A percentile compares a stretch with the other conserved stretches of the same genome.
These are phyloP conservation scores for Sciurus carolinensis DNA, from an alignment of 2,797 vertebrate genomes.

Conservation along the genomic window DNA sequence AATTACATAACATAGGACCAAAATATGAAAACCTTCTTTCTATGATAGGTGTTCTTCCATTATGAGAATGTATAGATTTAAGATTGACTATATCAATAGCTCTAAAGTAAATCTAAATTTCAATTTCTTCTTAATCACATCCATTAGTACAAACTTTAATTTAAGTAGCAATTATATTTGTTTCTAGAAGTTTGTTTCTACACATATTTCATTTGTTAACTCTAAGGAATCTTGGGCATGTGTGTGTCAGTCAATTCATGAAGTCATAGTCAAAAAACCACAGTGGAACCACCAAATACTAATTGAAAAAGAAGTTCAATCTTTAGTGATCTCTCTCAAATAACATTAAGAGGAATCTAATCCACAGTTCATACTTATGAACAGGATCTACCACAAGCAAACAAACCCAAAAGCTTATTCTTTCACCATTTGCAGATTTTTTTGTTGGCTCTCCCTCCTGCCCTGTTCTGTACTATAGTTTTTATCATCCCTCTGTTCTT, in stretches of 20 bases:
- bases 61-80: background rate
- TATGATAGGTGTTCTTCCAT: background rate
- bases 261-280: conserved; percentile 12
- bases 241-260: background rate
- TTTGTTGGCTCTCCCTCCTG: background rate
- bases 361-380: conserved; percentile 2
- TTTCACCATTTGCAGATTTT: background rate
- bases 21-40: conserved; percentile 27
- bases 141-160: background rate
- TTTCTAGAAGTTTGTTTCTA: background rate
- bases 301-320: conserved; percentile 15
- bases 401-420: conserved; percentile 2
- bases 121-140: conserved; percentile 27
- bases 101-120: conserved; percentile 44
- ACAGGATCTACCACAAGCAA: background rate
- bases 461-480: background rate
- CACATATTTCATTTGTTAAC: background rate
- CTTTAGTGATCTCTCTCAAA: conserved; percentile 47
- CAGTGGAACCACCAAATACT: background rate
- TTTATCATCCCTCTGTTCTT: background rate
- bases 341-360: background rate
- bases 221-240: conserved; percentile 6
- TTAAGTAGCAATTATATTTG: conserved; percentile 30
- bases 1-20: background rate
- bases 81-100: background rate